Percentiles rank a stretch among this genome's conserved stretches.
phyloP scores from a whole-genome alignment of 2,113 vertebrate genomes.

The Tringa solitaria region DNA sequence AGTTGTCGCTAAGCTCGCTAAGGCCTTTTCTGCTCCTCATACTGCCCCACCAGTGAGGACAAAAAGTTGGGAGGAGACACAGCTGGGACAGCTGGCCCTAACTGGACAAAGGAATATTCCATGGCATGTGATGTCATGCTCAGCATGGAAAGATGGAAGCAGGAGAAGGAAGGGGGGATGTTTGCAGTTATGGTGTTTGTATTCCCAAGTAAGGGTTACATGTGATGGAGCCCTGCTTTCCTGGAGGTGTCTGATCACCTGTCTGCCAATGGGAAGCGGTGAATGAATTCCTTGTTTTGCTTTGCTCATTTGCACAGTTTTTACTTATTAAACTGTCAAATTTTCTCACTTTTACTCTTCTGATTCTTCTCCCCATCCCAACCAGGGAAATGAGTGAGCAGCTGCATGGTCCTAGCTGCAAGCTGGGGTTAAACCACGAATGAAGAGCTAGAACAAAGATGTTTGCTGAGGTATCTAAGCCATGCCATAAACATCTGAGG shows the following conservation, averaged over 20 bases:
- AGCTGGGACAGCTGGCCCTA: background rate
- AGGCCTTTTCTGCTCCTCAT: background rate
- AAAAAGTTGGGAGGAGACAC: background rate
- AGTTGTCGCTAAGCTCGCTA: background rate
- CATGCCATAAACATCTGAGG: background rate
- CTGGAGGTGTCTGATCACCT: background rate
- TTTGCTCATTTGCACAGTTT: background rate
- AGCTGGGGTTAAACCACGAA: background rate
- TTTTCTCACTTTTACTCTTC: background rate
- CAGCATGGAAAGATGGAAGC: background rate
- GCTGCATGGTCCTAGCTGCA: background rate
- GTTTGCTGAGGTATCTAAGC: background rate
- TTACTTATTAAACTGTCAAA: background rate
- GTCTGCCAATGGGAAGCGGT: background rate
- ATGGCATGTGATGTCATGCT: background rate
- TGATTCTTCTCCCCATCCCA: background rate
- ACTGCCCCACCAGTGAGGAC: background rate
- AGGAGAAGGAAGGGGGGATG: background rate
- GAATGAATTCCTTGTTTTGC: background rate
- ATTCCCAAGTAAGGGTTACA: background rate
- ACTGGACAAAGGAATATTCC: no score
- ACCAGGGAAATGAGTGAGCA: background rate
- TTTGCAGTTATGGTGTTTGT: background rate
- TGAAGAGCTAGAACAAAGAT: background rate
- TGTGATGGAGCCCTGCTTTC: background rate